phyloP scores from a whole-genome alignment of 2,888 invertebrate genomes.

The Papilio gigon region DNA sequence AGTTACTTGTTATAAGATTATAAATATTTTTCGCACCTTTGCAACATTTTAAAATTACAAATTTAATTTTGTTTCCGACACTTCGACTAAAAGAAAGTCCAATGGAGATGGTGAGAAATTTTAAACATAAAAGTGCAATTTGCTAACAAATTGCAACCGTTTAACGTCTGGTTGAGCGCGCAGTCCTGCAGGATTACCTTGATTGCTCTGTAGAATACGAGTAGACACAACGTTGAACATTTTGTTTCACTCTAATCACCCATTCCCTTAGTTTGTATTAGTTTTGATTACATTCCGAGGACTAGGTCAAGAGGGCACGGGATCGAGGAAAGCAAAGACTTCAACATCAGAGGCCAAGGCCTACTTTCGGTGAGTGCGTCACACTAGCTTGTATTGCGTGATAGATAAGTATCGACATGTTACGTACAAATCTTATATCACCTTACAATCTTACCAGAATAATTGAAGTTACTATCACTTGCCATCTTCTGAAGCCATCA shows the following conservation, averaged over 20 bases:
- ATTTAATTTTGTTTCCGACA: neutral
- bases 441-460: too few species aligned
- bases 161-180: constrained; percentile 28
- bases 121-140: constrained; percentile 33
- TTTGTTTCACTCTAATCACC: constrained; percentile 15
- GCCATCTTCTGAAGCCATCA: too few species aligned
- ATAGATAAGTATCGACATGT: too few species aligned
- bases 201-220: constrained; percentile 26
- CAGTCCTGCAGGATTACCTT: constrained; percentile 28
- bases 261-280: neutral
- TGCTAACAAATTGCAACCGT: constrained; percentile 30
- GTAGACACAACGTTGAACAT: constrained; percentile 21
- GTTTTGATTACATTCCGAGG: too few species aligned
- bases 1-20: constrained; percentile 10
- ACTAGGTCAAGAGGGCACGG: too few species aligned
- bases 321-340: too few species aligned
- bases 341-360: too few species aligned
- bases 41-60: neutral
- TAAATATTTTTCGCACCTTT: neutral
- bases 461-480: too few species aligned
- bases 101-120: constrained; percentile 26
- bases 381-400: too few species aligned
- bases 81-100: too few species aligned
- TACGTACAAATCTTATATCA: too few species aligned
- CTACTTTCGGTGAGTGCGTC: too few species aligned